These are phyloP conservation scores for Ptychoptera contaminata DNA, from an alignment of 2,888 invertebrate genomes.

Conservation along the genomic window DNA sequence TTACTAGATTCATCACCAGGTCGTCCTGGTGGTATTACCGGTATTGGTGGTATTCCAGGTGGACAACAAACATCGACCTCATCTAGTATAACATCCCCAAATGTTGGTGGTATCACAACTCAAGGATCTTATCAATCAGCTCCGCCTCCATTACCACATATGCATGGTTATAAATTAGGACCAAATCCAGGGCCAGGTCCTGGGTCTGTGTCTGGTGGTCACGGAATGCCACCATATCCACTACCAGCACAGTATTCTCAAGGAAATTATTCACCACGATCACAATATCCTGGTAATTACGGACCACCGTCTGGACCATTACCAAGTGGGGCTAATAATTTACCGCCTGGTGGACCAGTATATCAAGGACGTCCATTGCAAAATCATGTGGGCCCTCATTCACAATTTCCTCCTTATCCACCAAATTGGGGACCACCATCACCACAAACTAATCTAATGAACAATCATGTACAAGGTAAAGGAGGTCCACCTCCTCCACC, in stretches of 20 bases:
- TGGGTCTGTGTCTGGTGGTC: constrained; percentile 24
- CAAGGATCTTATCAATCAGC: constrained; percentile 14
- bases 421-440: constrained; percentile 28
- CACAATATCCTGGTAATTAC: constrained; percentile 40
- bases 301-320: constrained; percentile 36
- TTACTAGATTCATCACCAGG: constrained; percentile 7
- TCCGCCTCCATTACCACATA: constrained; percentile 23
- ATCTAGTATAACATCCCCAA: constrained; percentile 27
- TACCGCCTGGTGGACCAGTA: constrained; percentile 30
- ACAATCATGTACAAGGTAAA: constrained; percentile 29
- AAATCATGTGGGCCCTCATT: constrained; percentile 36
- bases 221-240: constrained; percentile 39
- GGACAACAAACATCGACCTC: constrained; percentile 7
- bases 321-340: constrained; percentile 19
- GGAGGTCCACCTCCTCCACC: constrained; percentile 33
- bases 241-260: constrained; percentile 35
- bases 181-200: constrained; percentile 40
- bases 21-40: constrained; percentile 21
- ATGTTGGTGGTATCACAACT: constrained; percentile 13
- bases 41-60: constrained; percentile 30
- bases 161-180: constrained; percentile 43
- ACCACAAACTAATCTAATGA: constrained; percentile 23
- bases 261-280: constrained; percentile 32
- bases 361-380: constrained; percentile 38
- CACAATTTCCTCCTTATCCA: constrained; percentile 30